These are phyloP conservation scores for Ptychobarbus kaznakovi DNA, from an alignment of 2,797 vertebrate genomes.

Conservation along the genomic window DNA sequence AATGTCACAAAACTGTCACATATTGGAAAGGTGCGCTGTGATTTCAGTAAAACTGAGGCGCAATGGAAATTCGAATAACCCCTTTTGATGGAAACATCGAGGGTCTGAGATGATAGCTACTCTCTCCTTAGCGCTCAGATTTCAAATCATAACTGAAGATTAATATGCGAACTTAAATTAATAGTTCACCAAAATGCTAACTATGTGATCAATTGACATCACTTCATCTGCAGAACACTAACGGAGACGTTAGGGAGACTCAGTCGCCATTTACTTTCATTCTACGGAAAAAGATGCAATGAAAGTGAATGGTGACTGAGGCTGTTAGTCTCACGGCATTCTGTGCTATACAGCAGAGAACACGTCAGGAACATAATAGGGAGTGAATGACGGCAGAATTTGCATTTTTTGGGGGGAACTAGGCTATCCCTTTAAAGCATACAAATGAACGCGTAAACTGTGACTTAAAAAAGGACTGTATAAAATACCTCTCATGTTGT, in stretches of 20 bases:
- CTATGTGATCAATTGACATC: neutral
- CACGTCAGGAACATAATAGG: neutral
- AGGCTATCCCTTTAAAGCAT: neutral
- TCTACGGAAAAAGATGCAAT: neutral
- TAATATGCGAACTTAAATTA: neutral
- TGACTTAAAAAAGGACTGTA: constrained; percentile 4
- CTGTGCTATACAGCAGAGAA: neutral
- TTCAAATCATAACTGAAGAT: neutral
- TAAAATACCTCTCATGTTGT: constrained; percentile 74
- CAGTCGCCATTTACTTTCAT: constrained; percentile 8
- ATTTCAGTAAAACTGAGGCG: neutral
- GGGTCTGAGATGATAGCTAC: neutral
- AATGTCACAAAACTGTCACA: neutral
- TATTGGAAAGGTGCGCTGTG: too few species aligned
- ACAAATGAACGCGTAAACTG: neutral
- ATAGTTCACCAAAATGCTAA: neutral
- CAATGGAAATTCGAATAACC: neutral
- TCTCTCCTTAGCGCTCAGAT: neutral
- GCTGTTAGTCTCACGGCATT: neutral
- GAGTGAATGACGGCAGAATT: neutral
- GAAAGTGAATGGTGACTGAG: constrained; percentile 4
- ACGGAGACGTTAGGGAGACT: neutral
- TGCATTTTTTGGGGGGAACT: neutral
- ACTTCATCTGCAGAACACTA: neutral
- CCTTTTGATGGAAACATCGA: neutral